Percentiles rank a stretch among this genome's conserved stretches.
Conservation (phyloP, 2,888 invertebrate genomes). For the Acanthosepion pharaonis region DNA sequence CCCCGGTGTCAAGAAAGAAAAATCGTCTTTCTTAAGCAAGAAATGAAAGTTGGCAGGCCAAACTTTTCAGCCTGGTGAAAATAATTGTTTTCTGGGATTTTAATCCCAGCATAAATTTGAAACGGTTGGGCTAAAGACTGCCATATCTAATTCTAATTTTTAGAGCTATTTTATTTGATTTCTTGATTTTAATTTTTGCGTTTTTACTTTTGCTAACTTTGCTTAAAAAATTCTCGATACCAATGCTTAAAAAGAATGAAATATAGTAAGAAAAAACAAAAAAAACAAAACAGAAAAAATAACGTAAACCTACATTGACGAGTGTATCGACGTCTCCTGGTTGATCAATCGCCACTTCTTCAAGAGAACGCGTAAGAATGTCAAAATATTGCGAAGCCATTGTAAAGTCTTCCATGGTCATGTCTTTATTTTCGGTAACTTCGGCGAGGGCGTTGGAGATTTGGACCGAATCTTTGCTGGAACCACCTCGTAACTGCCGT, state of each 20-base stretch:
- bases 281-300: not conserved
- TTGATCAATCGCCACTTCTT: slow-evolving; percentile 42
- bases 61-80: too few relatives aligned
- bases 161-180: too few relatives aligned
- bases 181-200: too few relatives aligned
- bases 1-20: too few relatives aligned
- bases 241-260: not conserved
- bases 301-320: slow-evolving; percentile 47
- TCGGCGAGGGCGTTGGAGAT: slow-evolving; percentile 51
- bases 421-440: slow-evolving; percentile 51
- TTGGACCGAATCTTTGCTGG: slow-evolving; percentile 49
- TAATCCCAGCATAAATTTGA: too few relatives aligned
- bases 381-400: slow-evolving; percentile 53
- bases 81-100: too few relatives aligned
- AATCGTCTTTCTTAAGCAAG: too few relatives aligned
- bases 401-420: slow-evolving; percentile 53
- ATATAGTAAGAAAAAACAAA: not conserved
- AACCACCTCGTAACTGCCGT: not conserved
- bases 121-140: too few relatives aligned
- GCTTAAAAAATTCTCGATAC: too few relatives aligned
- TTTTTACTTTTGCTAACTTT: too few relatives aligned
- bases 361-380: slow-evolving; percentile 47
- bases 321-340: slow-evolving; percentile 47
- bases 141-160: too few relatives aligned
- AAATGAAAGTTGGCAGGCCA: too few relatives aligned